phyloP scores from a whole-genome alignment of 2,113 vertebrate genomes.

The Picathartes gymnocephalus region DNA sequence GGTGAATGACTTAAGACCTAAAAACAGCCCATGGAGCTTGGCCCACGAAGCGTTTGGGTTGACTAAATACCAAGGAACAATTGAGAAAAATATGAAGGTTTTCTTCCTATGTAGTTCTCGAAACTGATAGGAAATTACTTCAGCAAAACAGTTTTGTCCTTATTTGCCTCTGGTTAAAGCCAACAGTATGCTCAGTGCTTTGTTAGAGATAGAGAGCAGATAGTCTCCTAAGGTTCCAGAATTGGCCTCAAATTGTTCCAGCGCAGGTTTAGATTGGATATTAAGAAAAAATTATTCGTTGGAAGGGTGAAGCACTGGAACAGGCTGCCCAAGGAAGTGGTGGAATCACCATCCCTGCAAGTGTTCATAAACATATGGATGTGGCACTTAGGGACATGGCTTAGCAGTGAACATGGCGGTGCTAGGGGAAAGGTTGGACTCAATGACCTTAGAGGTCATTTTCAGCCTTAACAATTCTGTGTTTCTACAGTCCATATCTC shows the following conservation, averaged over 20 bases:
- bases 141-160: neutral
- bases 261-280: neutral
- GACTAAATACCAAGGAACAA: neutral
- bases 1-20: neutral
- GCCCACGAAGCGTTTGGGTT: neutral
- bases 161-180: neutral
- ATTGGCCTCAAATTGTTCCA: neutral
- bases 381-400: neutral
- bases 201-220: neutral
- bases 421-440: neutral
- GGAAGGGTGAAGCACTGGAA: neutral
- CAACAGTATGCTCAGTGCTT: neutral
- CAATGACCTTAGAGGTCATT: neutral
- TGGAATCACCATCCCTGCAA: neutral
- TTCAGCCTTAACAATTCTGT: neutral
- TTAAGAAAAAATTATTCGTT: neutral
- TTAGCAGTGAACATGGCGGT: neutral
- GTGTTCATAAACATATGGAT: neutral
- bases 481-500: neutral
- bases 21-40: neutral
- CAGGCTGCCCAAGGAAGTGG: neutral
- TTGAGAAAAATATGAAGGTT: neutral
- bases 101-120: neutral
- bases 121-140: neutral
- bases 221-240: neutral